These are phyloP conservation scores for Cheiracanthium punctorium DNA, from an alignment of 2,888 invertebrate genomes.

Conservation along the genomic window DNA sequence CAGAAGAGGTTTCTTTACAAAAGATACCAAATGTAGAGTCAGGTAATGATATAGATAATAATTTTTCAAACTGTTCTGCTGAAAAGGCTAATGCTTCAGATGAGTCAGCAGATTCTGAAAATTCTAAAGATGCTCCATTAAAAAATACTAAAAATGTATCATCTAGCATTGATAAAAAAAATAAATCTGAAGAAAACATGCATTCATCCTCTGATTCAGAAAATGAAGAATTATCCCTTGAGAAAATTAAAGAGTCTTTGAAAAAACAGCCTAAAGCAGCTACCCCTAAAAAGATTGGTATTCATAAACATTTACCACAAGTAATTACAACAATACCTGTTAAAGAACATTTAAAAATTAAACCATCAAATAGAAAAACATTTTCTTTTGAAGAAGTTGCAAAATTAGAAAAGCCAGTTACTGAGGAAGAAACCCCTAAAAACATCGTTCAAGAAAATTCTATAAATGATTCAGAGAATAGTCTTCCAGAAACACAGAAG, in stretches of 20 bases:
- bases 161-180: too few species aligned
- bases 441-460: background rate
- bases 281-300: conserved; percentile 14
- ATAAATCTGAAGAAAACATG: too few species aligned
- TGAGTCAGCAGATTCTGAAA: too few species aligned
- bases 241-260: background rate
- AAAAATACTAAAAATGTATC: too few species aligned
- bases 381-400: conserved; percentile 48
- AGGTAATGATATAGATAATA: too few species aligned
- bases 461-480: background rate
- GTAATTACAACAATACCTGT: conserved; percentile 12
- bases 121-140: too few species aligned
- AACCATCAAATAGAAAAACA: conserved; percentile 25
- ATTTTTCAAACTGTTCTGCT: too few species aligned
- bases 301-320: conserved; percentile 52
- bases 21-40: background rate
- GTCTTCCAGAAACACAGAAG: background rate
- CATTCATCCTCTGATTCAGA: background rate
- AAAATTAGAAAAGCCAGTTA: background rate
- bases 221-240: background rate
- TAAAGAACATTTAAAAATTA: conserved; percentile 3
- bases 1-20: background rate
- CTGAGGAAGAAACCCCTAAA: background rate
- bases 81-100: too few species aligned
- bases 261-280: background rate